phyloP scores from a whole-genome alignment of 2,797 vertebrate species.

The Nothura maculosa region DNA sequence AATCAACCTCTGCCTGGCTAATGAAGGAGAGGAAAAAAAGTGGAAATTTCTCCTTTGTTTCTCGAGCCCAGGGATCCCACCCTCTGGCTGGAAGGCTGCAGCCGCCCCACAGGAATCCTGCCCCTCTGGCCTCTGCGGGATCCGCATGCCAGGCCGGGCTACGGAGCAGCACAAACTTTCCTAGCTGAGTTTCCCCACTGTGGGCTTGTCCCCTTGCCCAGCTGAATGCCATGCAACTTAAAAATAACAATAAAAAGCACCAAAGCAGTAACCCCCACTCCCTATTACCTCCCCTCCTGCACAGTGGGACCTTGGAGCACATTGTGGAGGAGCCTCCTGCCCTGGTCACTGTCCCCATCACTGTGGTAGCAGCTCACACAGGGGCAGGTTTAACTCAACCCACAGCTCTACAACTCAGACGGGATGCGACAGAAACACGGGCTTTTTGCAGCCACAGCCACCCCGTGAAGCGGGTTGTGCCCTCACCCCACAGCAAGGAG shows the following conservation, averaged over 20 bases:
- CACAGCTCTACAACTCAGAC: background rate
- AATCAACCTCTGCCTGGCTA: background rate
- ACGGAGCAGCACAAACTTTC: background rate
- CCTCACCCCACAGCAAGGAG: background rate
- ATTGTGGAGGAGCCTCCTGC: background rate
- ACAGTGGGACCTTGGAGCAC: background rate
- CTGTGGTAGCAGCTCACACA: background rate
- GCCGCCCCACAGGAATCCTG: background rate
- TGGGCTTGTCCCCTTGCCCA: background rate
- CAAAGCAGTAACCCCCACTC: background rate
- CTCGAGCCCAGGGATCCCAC: background rate
- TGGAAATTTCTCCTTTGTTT: conserved; percentile 20
- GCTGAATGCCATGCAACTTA: background rate
- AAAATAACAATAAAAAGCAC: too few relatives aligned
- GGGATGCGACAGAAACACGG: background rate
- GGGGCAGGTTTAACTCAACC: background rate
- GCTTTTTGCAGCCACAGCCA: background rate
- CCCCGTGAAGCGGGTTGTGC: background rate
- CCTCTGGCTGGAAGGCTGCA: background rate
- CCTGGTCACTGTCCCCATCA: background rate
- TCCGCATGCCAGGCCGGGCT: background rate
- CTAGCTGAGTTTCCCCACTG: background rate
- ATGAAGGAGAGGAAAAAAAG: background rate
- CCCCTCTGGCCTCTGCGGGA: background rate
- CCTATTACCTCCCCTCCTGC: background rate